Conservation (phyloP, 2,797 vertebrate species). For the Centropyge bicolor region DNA sequence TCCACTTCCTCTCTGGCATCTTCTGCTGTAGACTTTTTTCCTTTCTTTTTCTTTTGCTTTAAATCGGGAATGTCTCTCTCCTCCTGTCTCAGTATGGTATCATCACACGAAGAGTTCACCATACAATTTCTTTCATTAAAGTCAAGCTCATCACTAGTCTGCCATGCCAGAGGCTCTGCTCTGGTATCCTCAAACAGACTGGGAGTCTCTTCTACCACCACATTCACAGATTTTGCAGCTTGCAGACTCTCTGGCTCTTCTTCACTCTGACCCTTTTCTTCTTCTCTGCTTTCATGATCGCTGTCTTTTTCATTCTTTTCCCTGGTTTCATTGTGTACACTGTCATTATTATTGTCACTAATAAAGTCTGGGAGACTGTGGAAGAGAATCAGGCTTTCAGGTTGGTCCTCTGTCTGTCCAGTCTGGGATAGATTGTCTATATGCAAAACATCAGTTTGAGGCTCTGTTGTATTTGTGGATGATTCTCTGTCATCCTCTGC, state of each 20-base stretch:
- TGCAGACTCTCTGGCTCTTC: background rate
- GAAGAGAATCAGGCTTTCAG: slow-evolving; percentile 11
- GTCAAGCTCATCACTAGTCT: background rate
- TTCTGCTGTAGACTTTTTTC: slow-evolving; percentile 6
- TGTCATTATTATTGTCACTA: background rate
- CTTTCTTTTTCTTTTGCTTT: slow-evolving; percentile 42
- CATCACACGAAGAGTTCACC: background rate
- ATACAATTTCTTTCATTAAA: background rate
- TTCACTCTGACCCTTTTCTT: background rate
- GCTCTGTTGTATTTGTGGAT: background rate
- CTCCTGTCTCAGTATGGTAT: background rate
- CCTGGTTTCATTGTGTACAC: background rate
- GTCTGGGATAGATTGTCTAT: background rate
- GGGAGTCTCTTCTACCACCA: background rate
- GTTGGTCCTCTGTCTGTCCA: background rate
- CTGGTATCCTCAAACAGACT: background rate
- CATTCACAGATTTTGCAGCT: background rate
- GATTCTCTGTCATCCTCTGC: background rate
- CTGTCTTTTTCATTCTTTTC: slow-evolving; percentile 16
- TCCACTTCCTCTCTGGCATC: background rate
- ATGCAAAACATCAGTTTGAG: background rate
- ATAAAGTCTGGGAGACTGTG: background rate
- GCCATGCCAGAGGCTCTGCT: background rate
- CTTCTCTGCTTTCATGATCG: background rate
- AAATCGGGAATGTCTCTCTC: background rate